These are phyloP conservation scores for Cyphomyrus plagiostoma DNA, from an alignment of 2,113 vertebrate species.

Conservation along the genomic window DNA sequence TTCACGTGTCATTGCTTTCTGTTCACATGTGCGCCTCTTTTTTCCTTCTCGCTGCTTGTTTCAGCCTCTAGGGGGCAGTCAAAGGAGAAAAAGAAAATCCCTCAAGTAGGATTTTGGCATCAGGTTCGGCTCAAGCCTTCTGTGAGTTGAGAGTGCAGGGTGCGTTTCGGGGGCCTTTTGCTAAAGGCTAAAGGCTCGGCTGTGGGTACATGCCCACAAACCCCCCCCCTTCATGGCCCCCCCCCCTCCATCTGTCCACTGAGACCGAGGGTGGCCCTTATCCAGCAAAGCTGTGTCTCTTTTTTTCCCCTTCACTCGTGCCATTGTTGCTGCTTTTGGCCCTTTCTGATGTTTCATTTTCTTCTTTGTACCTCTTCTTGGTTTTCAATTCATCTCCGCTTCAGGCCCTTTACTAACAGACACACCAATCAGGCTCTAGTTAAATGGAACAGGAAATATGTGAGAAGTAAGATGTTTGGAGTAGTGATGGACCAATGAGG, in stretches of 20 bases:
- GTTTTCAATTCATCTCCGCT: not conserved
- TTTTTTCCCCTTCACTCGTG: not conserved
- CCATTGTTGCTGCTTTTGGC: not conserved
- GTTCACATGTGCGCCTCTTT: conserved; percentile 28
- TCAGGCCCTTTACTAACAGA: not conserved
- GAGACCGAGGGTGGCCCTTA: not conserved
- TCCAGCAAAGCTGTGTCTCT: not conserved
- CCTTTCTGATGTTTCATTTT: not conserved
- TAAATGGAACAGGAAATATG: not conserved
- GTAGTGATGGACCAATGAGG: too few relatives aligned
- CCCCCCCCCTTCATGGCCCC: not conserved
- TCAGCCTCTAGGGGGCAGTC: conserved; percentile 70
- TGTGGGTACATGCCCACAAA: not conserved
- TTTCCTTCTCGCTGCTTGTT: conserved; percentile 15
- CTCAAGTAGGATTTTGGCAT: conserved; percentile 77
- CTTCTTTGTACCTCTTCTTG: not conserved
- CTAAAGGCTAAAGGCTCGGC: conserved; percentile 71
- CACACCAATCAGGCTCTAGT: not conserved
- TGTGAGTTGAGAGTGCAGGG: conserved; percentile 75
- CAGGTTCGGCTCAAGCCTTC: conserved; percentile 66
- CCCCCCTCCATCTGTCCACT: not conserved
- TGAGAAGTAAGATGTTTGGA: not conserved
- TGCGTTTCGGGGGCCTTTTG: conserved; percentile 73
- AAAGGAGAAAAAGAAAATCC: conserved; percentile 87
- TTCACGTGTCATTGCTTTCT: conserved; percentile 10